Evolutionary conservation across 2,888 invertebrate species (phyloP).

Genomic region (Notodonta ziczac): DNA sequence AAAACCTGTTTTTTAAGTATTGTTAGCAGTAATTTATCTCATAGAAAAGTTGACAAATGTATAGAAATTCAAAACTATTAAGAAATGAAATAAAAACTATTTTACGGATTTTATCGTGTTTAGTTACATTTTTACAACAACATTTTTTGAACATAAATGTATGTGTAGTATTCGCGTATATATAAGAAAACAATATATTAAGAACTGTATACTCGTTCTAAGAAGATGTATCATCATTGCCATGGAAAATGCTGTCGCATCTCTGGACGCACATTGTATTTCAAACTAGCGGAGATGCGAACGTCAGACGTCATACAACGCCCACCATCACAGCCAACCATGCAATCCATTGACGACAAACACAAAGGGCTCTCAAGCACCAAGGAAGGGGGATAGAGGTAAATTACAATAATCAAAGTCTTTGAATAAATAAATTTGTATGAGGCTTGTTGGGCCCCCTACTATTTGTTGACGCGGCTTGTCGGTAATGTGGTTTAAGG

Average conservation of each 20-base stretch:
- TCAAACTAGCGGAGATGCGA: conserved; percentile 13
- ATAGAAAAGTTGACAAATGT: too few species aligned
- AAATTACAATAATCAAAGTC: conserved; percentile 43
- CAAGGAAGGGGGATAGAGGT: conserved; percentile 24
- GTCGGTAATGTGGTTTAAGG: conserved; percentile 29
- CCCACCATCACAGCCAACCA: conserved; percentile 9
- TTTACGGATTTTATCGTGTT: too few species aligned
- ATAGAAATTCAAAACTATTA: too few species aligned
- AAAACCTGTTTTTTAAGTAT: too few species aligned
- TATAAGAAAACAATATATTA: too few species aligned
- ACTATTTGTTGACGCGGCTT: conserved; percentile 35
- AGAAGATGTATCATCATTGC: background rate
- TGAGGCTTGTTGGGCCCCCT: conserved; percentile 17
- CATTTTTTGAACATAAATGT: too few species aligned
- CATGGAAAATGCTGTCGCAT: conserved; percentile 8
- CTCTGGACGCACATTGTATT: conserved; percentile 18
- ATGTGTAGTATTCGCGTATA: too few species aligned
- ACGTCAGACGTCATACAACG: conserved; percentile 32
- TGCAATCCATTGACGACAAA: conserved; percentile 24
- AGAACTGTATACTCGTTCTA: too few species aligned
- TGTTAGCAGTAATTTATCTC: too few species aligned
- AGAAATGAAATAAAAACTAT: too few species aligned
- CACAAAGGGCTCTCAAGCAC: conserved; percentile 17
- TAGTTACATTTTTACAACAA: too few species aligned
- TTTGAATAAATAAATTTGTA: conserved; percentile 39